Conservation (phyloP, 2,113 vertebrate species). For the Hippocampus barbouri region DNA sequence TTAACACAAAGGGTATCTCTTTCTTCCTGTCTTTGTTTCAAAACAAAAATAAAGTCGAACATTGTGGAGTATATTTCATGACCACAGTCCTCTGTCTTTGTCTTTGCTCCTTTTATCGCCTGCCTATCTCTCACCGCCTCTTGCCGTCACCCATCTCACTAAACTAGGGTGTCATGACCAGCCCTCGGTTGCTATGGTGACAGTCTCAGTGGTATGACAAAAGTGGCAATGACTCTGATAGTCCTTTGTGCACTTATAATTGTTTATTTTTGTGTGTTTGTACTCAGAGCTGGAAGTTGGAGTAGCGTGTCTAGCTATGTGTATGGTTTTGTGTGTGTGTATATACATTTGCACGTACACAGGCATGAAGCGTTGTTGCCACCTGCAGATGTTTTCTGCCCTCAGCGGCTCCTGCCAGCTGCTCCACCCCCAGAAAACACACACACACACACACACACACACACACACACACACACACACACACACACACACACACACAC, state of each 20-base stretch:
- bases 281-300: conserved; percentile 64
- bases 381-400: conserved; percentile 96
- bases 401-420: conserved; percentile 94
- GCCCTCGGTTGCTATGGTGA: conserved; percentile 96
- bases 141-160: conserved; percentile 58
- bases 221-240: conserved; percentile 39
- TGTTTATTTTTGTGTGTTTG: conserved; percentile 67
- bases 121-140: conserved; percentile 49
- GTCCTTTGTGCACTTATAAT: conserved; percentile 44
- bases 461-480: conserved; percentile 69
- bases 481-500: conserved; percentile 73
- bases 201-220: conserved; percentile 85
- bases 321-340: conserved; percentile 6
- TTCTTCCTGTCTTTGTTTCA: conserved; percentile 40
- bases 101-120: conserved; percentile 62
- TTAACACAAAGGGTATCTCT: not conserved
- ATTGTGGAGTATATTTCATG: conserved; percentile 55
- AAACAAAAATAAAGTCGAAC: conserved; percentile 27
- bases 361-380: conserved; percentile 57
- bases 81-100: conserved; percentile 44
- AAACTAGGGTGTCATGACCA: conserved; percentile 82
- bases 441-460: conserved; percentile 62
- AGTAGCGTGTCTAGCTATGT: conserved; percentile 45
- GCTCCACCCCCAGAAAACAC: conserved; percentile 79
- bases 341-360: conserved; percentile 4